Base-by-base conservation (phyloP, 2,113 vertebrate species). In the Willisornis vidua region DNA sequence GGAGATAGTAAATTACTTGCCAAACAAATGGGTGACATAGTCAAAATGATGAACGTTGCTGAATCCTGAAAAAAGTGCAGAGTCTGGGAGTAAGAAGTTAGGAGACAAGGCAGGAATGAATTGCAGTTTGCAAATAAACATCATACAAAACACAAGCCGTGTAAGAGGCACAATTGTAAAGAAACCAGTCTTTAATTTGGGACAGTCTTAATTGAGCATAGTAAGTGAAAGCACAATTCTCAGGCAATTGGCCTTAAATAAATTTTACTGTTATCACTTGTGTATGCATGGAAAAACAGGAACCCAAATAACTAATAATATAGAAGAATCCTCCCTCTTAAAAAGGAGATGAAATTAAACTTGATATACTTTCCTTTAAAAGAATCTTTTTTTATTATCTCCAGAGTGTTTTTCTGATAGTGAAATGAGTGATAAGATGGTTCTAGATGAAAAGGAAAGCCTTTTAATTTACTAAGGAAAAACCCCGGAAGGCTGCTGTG, bases 401-500 rank as follows among this genome's bases (percentile, higher is more conserved):
- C 90, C 86, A 92, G 93, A 83, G 90, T 85, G 85, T 49, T 96
- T 91, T 95, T 89, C 78, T 89, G 94, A 95, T 96, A 88, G 58
- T 57, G 84, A 95, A 96, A 96, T 92, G 66, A 93, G 63, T 63
- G 95, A 97, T 96, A 97, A 97, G 96, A 96, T 85, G 74, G 43
- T 91, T 85, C 88, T 82, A 89, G 95, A 97, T 90, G 93, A 97
- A 96, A 95, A 95, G 80, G 62, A 87, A 94, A 95, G 83, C 77
- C 88, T 96, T 96, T 96, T 95, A 94, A 96, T 96, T 94, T 94
- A 85, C 63, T 85, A 66, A 93, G 77, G 77, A 87, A 94, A 95
- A 95, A 43, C 70, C 93, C 88, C 91, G 92, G 92, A 94, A 96
- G 94, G 93, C 90, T 92, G 39, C 86, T 92, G 68, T 87, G 94